phyloP scores from a whole-genome alignment of 2,113 vertebrate species.

The Cavia aperea region DNA sequence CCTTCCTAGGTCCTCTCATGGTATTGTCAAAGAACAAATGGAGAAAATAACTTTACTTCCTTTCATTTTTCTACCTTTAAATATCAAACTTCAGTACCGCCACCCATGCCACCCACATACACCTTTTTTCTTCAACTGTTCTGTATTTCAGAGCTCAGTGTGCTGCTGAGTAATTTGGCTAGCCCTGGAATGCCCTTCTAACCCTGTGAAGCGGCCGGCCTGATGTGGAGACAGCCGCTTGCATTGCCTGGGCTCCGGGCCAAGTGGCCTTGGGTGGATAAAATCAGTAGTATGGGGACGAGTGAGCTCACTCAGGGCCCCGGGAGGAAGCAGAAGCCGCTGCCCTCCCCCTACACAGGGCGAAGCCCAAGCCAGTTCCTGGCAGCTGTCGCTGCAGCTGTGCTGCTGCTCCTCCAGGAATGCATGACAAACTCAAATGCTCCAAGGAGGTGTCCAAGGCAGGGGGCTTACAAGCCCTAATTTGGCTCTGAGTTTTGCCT shows the following conservation, averaged over 20 bases:
- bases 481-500: conserved; percentile 37
- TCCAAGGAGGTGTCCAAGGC: conserved; percentile 5
- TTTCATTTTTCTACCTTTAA: conserved; percentile 41
- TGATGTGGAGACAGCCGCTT: conserved; percentile 21
- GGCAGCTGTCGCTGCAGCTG: conserved; percentile 62
- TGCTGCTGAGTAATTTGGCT: neutral
- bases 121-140: neutral
- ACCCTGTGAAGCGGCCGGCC: neutral
- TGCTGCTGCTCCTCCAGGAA: conserved; percentile 40
- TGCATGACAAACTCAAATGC: conserved; percentile 49
- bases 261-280: conserved; percentile 24
- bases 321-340: conserved; percentile 33
- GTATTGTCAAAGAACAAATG: conserved; percentile 47
- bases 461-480: neutral
- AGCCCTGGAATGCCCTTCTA: neutral
- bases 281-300: conserved; percentile 12
- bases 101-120: neutral
- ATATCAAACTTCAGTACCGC: neutral
- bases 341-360: neutral
- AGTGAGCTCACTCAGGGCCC: conserved; percentile 39
- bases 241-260: conserved; percentile 40
- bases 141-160: neutral
- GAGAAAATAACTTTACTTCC: conserved; percentile 28
- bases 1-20: conserved; percentile 36
- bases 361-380: neutral